phyloP scores from a whole-genome alignment of 2,113 vertebrate genomes.

The Pao palembangensis region DNA sequence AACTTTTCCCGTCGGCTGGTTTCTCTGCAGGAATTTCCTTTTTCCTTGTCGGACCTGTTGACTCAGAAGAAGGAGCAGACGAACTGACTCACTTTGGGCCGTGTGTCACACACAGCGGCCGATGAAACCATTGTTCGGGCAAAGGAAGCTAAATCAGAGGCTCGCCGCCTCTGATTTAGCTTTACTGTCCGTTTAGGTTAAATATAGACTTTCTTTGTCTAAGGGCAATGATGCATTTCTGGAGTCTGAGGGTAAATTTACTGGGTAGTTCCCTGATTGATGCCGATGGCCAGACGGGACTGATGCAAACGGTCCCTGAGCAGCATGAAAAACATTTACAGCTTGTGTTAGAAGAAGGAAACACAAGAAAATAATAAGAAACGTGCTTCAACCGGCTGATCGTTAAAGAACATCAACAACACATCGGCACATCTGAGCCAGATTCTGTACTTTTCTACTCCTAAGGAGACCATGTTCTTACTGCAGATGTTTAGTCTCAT shows the following conservation, averaged over 20 bases:
- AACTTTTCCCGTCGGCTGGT: not conserved
- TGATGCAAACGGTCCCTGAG: too few species aligned
- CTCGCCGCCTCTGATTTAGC: conserved; percentile 11
- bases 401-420: too few species aligned
- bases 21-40: not conserved
- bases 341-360: too few species aligned
- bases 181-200: conserved; percentile 13
- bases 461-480: too few species aligned
- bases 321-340: too few species aligned
- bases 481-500: too few species aligned
- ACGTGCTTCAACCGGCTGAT: too few species aligned
- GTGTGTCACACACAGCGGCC: conserved; percentile 1
- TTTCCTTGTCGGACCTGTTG: not conserved
- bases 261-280: not conserved
- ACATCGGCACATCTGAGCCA: too few species aligned
- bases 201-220: conserved; percentile 30
- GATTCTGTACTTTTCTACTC: too few species aligned
- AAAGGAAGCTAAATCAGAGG: conserved; percentile 36
- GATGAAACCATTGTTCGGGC: conserved; percentile 33
- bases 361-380: too few species aligned
- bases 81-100: conserved; percentile 11
- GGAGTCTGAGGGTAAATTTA: not conserved
- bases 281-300: not conserved
- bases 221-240: conserved; percentile 32
- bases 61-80: not conserved